Conservation (phyloP, 2,797 vertebrate genomes). For the Chelidonichthys spinosus region DNA sequence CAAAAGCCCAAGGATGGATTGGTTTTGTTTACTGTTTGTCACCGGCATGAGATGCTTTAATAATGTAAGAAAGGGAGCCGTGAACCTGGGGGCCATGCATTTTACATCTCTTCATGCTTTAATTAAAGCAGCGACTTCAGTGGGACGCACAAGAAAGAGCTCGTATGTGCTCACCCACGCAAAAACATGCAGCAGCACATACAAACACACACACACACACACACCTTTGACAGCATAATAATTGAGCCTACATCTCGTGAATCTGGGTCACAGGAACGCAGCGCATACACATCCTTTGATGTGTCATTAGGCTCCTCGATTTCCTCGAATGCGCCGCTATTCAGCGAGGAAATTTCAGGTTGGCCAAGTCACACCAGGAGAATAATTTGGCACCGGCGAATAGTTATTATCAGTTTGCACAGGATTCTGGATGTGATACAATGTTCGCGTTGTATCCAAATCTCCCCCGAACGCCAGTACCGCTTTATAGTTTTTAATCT, state of each 20-base stretch:
- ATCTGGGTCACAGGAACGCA: conserved; percentile 73
- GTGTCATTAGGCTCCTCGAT: conserved; percentile 66
- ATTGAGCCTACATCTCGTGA: conserved; percentile 64
- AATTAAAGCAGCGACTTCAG: conserved; percentile 72
- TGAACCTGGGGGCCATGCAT: conserved; percentile 59
- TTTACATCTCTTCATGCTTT: conserved; percentile 66
- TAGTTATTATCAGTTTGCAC: conserved; percentile 44
- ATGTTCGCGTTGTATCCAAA: conserved; percentile 17
- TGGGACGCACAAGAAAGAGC: conserved; percentile 44
- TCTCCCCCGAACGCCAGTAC: conserved; percentile 21
- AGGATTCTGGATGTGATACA: conserved; percentile 40
- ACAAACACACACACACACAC: conserved; percentile 37
- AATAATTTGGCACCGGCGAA: conserved; percentile 37
- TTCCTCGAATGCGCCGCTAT: conserved; percentile 58
- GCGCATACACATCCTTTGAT: conserved; percentile 64
- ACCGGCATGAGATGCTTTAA: conserved; percentile 57
- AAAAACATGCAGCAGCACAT: conserved; percentile 5
- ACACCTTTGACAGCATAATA: conserved; percentile 69
- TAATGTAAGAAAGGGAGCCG: conserved; percentile 60
- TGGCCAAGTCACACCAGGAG: conserved; percentile 51
- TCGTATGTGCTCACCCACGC: conserved; percentile 60
- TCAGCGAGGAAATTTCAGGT: conserved; percentile 47
- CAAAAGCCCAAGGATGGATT: conserved; percentile 22
- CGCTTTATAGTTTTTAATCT: conserved; percentile 52
- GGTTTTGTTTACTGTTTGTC: conserved; percentile 57